Conservation (phyloP, 2,888 invertebrate species). For the Rhimphoctona megacephalus region DNA sequence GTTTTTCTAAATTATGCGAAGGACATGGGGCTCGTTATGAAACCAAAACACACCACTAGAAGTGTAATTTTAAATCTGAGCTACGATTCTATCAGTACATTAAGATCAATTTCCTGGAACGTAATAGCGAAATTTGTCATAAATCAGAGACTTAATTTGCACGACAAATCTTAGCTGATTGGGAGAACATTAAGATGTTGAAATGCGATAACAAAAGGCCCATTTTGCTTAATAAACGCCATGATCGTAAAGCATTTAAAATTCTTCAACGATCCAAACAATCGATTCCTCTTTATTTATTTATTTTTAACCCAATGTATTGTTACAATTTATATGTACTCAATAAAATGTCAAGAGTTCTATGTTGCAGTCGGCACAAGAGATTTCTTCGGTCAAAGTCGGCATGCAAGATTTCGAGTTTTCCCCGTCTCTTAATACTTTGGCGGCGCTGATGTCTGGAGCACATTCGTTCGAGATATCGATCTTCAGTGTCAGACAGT, state of each 20-base stretch:
- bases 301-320: not conserved
- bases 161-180: not conserved
- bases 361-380: conserved; percentile 15
- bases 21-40: not conserved
- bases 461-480: conserved; percentile 68
- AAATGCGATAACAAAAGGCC: conserved; percentile 7
- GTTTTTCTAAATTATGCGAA: not conserved
- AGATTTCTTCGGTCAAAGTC: not conserved
- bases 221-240: not conserved
- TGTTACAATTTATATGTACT: conserved; percentile 4
- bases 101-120: not conserved
- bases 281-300: not conserved
- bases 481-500: conserved; percentile 70
- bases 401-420: not conserved
- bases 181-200: not conserved
- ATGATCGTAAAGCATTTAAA: not conserved
- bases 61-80: not conserved
- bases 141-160: conserved; percentile 27
- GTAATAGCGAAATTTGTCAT: conserved; percentile 38
- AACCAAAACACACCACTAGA: not conserved
- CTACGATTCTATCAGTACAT: not conserved
- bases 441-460: conserved; percentile 38
- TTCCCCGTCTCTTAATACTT: not conserved
- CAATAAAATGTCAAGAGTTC: not conserved
- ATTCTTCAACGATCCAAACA: not conserved